These are phyloP conservation scores for Falco berigora DNA, from an alignment of 2,797 vertebrate species.

Conservation along the genomic window DNA sequence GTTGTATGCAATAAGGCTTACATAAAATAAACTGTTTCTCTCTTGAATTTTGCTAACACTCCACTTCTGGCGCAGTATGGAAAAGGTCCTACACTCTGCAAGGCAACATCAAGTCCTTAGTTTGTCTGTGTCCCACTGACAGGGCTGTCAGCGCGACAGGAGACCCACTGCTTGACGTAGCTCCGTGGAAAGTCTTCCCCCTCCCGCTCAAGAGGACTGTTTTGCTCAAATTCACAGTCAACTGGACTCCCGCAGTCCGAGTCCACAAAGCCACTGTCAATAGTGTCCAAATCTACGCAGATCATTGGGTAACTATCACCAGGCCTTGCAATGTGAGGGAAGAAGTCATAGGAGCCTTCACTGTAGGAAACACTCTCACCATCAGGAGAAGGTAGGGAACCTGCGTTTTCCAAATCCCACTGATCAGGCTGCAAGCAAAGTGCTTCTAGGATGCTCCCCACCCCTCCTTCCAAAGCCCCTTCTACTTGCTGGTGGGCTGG, in stretches of 20 bases:
- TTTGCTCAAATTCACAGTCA: slow-evolving; percentile 64
- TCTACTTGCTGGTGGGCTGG: neutral
- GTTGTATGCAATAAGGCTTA: neutral
- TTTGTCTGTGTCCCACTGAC: neutral
- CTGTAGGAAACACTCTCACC: slow-evolving; percentile 74
- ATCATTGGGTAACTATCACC: slow-evolving; percentile 79
- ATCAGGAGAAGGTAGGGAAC: slow-evolving; percentile 57
- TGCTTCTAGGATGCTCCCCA: slow-evolving; percentile 55
- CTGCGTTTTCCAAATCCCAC: slow-evolving; percentile 62
- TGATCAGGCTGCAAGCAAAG: slow-evolving; percentile 29
- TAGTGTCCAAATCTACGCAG: slow-evolving; percentile 87
- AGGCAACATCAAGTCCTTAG: neutral
- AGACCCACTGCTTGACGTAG: slow-evolving; percentile 78
- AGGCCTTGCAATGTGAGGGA: slow-evolving; percentile 71
- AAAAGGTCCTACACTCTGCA: neutral
- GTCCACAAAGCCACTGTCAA: slow-evolving; percentile 88
- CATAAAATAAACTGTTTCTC: neutral
- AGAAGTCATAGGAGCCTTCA: slow-evolving; percentile 66
- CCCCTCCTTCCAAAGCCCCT: neutral
- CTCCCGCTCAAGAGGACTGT: neutral
- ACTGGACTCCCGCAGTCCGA: slow-evolving; percentile 78
- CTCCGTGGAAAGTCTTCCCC: slow-evolving; percentile 64
- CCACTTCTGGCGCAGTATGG: neutral
- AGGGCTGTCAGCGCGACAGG: neutral
- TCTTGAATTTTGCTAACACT: neutral